These are phyloP conservation scores for Drosophila stalkeri DNA, from an alignment of 2,888 invertebrate genomes.

Conservation along the genomic window DNA sequence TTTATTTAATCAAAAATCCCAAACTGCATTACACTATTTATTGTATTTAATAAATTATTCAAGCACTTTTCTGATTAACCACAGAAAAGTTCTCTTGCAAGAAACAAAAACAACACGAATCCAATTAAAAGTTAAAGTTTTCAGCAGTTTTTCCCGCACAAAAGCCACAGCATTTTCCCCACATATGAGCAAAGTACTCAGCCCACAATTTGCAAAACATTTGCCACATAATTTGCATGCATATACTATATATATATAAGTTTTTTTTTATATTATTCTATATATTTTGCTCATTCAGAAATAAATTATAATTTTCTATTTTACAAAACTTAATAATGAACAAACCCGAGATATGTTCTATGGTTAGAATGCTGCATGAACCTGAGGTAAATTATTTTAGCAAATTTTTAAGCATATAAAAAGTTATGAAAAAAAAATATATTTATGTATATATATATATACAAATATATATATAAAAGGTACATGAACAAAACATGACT, in stretches of 20 bases:
- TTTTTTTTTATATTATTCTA: background rate
- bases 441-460: conserved; percentile 2
- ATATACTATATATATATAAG: background rate
- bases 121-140: conserved; percentile 49
- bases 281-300: background rate
- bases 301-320: conserved; percentile 39
- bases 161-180: conserved; percentile 7
- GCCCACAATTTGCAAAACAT: conserved; percentile 41
- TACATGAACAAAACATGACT: conserved; percentile 50
- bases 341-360: background rate
- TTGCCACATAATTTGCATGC: conserved; percentile 47
- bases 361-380: conserved; percentile 37
- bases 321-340: conserved; percentile 33
- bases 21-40: conserved; percentile 1
- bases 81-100: conserved; percentile 18
- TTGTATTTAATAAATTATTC: conserved; percentile 14
- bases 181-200: conserved; percentile 49
- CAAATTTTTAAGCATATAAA: conserved; percentile 12
- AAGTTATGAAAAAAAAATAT: conserved; percentile 2
- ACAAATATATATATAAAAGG: conserved; percentile 21
- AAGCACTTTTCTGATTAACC: conserved; percentile 22
- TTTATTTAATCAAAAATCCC: background rate
- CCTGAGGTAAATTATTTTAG: conserved; percentile 52
- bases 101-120: background rate
- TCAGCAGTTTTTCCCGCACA: conserved; percentile 6